Evolutionary conservation across 2,888 invertebrate species (phyloP).

Genomic region (Cryptus viduatorius): DNA sequence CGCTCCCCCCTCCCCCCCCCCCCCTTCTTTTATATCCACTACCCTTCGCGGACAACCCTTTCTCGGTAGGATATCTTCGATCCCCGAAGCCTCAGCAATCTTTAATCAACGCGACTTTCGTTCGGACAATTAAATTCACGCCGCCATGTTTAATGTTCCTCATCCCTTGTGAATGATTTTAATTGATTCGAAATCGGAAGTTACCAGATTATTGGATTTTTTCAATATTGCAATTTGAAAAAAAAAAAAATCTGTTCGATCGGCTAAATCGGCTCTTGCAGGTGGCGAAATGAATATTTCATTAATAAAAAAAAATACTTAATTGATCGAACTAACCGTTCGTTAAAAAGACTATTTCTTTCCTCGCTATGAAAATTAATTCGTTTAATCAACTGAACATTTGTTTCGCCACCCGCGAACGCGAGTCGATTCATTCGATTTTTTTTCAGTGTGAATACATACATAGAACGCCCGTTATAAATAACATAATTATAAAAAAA

Average conservation of each 20-base stretch:
- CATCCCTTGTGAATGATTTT: neutral
- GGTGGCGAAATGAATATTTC: neutral
- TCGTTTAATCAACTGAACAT: too few relatives aligned
- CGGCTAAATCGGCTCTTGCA: too few relatives aligned
- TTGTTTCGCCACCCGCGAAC: too few relatives aligned
- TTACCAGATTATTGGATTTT: neutral
- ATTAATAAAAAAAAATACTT: too few relatives aligned
- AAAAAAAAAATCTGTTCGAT: neutral
- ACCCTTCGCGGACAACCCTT: slow-evolving; percentile 46
- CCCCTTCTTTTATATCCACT: neutral
- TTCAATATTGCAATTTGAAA: neutral
- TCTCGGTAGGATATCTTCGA: slow-evolving; percentile 20
- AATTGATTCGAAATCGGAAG: neutral
- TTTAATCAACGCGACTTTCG: slow-evolving; percentile 51
- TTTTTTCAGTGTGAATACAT: too few relatives aligned
- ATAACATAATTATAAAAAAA: too few relatives aligned
- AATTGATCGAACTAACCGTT: too few relatives aligned
- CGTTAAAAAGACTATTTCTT: too few relatives aligned
- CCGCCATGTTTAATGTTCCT: neutral
- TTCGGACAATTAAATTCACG: slow-evolving; percentile 32
- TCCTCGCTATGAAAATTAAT: too few relatives aligned
- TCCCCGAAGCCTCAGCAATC: slow-evolving; percentile 7
- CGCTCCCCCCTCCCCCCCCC: neutral
- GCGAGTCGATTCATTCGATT: too few relatives aligned
- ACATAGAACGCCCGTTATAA: too few relatives aligned